Percentiles rank a stretch among this genome's conserved stretches.
phyloP scores from a whole-genome alignment of 37 sponge, comb jelly and placozoan genomes.

The Cladorhizidae sp. region DNA sequence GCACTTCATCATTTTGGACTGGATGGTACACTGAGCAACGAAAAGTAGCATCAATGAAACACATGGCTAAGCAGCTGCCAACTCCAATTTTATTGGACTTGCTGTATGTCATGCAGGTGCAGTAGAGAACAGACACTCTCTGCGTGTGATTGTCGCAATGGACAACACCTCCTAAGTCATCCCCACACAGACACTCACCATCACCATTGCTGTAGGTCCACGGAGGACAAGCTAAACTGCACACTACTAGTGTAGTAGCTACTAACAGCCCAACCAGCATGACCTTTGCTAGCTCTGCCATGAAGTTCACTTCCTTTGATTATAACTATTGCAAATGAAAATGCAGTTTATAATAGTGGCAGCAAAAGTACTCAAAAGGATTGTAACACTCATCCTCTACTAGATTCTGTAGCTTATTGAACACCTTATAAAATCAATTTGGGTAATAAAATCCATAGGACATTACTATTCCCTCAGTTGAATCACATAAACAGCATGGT shows the following conservation, averaged over 20 bases:
- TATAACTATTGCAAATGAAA: too few species aligned
- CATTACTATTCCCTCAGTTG: too few species aligned
- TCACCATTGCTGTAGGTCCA: background rate
- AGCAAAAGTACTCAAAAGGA: too few species aligned
- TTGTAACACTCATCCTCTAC: too few species aligned
- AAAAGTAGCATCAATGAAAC: background rate
- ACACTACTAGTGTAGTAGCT: background rate
- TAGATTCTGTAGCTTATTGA: too few species aligned
- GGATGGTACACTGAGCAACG: background rate
- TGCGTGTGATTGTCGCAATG: background rate
- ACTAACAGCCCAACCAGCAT: too few species aligned
- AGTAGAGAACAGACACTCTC: background rate
- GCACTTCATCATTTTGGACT: background rate
- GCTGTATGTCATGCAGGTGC: conserved; percentile 2
- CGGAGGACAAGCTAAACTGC: background rate
- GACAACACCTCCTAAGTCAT: background rate
- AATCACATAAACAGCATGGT: too few species aligned
- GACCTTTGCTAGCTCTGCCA: too few species aligned
- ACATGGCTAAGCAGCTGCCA: background rate
- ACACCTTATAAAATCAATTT: too few species aligned
- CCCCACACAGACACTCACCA: background rate
- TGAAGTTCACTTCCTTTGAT: too few species aligned
- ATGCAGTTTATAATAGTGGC: too few species aligned
- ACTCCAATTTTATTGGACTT: background rate
- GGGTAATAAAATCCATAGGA: too few species aligned